A percentile compares a stretch with the other conserved stretches of the same genome.
phyloP scores from a whole-genome alignment of 2,113 vertebrate species.

The Caranx ignobilis region DNA sequence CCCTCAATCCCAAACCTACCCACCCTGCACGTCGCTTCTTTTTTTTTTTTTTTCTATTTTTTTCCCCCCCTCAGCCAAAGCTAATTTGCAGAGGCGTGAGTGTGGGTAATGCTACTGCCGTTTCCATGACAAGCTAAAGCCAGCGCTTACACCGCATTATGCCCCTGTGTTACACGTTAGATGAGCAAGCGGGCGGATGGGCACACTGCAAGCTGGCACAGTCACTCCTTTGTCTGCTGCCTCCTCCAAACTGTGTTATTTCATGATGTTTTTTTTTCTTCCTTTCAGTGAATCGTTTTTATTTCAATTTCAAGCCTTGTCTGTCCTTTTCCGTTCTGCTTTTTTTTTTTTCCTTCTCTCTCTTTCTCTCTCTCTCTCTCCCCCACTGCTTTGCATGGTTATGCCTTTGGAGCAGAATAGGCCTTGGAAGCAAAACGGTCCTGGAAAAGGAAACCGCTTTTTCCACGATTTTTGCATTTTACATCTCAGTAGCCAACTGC shows the following conservation, averaged over 20 bases:
- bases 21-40: constrained; percentile 21
- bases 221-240: constrained; percentile 46
- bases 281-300: constrained; percentile 46
- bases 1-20: constrained; percentile 21
- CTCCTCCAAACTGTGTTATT: constrained; percentile 60
- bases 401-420: constrained; percentile 66
- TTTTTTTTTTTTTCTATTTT: background rate
- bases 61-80: constrained; percentile 62
- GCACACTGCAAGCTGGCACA: constrained; percentile 65
- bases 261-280: constrained; percentile 29
- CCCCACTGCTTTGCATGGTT: constrained; percentile 56
- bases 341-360: background rate
- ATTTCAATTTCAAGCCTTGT: constrained; percentile 65
- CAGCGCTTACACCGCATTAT: constrained; percentile 78
- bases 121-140: constrained; percentile 79
- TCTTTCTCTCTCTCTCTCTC: too few relatives aligned
- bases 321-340: constrained; percentile 20
- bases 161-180: constrained; percentile 65
- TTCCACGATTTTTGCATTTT: constrained; percentile 66
- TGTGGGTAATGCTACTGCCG: constrained; percentile 75
- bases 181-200: constrained; percentile 42
- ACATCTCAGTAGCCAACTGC: constrained; percentile 69
- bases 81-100: constrained; percentile 79
- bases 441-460: constrained; percentile 65
- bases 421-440: constrained; percentile 58